Evolutionary conservation across 2,888 invertebrate species (phyloP).

Genomic region (Baccha elongata): DNA sequence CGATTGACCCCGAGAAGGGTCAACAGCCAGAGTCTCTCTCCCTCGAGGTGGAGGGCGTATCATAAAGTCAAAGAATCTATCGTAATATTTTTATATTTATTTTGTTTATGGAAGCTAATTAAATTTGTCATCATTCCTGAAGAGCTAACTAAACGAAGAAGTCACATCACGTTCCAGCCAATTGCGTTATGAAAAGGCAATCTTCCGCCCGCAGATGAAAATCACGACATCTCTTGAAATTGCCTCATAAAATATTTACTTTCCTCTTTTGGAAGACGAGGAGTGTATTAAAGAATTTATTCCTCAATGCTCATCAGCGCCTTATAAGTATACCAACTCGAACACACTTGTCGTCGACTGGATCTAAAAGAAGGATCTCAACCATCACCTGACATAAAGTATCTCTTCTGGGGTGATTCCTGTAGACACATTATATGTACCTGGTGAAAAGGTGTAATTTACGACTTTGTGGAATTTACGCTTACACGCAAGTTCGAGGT

Average conservation of each 20-base stretch:
- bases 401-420: constrained; percentile 63
- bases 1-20: constrained; percentile 34
- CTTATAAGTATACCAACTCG: constrained; percentile 26
- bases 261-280: constrained; percentile 42
- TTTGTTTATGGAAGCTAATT: constrained; percentile 41
- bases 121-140: constrained; percentile 40
- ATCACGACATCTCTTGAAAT: constrained; percentile 64
- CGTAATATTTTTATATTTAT: constrained; percentile 23
- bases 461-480: constrained; percentile 65
- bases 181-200: constrained; percentile 46
- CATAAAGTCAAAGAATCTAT: constrained; percentile 14
- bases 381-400: constrained; percentile 50
- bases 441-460: constrained; percentile 73
- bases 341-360: constrained; percentile 12
- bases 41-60: not conserved
- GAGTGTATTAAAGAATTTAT: constrained; percentile 44
- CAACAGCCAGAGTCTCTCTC: constrained; percentile 20
- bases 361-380: not conserved
- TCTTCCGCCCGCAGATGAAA: constrained; percentile 55
- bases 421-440: constrained; percentile 51
- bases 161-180: constrained; percentile 63
- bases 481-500: constrained; percentile 69
- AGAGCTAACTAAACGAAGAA: constrained; percentile 25
- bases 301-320: constrained; percentile 45
- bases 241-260: constrained; percentile 71